Evolutionary conservation across 2,113 vertebrate species (phyloP), one percentile per base, ranked within the genome.

Genomic region (Macquaria australasica): DNA sequence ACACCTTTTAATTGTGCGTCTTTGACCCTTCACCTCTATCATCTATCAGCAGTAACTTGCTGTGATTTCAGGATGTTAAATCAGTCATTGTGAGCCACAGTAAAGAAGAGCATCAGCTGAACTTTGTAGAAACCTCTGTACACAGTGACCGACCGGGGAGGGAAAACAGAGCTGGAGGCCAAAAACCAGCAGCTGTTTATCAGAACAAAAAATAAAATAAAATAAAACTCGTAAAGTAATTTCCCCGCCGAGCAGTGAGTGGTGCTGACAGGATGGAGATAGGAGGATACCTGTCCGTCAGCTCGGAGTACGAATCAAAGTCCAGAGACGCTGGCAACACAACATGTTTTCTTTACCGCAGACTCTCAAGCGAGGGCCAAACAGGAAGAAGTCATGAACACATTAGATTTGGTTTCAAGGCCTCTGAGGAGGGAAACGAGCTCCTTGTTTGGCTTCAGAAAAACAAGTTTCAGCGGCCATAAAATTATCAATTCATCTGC

Each of bases 331-430:
- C 56, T 86, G 79, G 75, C 81, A 89, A 73, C 59, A 89, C 87
- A 94, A 93, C 92, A 88, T 91, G 90, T 91, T 94, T 90, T 92
- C 76, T 69, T 83, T 25, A 20, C 41, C 31, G 50, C 37, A 0
- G 59, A 23, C 64, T 56, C 74, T 14, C 53, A 76, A 16, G 31
- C 1, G 1, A 34, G 28, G 51, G 69, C 79, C 77, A 76, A 68
- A 72, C 64, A 83, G 89, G 81, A 91, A 74, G 45, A 55, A 55
- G 70, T 69, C 37, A 67, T 75, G 63, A 89, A 90, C 50, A 66
- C 45, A 23, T 83, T 50, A 66, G 1, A 25, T 50, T 64, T 31
- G 16, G 50, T 62, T 64, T 83, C 53, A 75, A 89, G 60, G 59
- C 67, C 51, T 51, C 3, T 1, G 18, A 59, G 45, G 41, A 59